A percentile compares a stretch with the other conserved stretches of the same genome.
Evolutionary conservation across 1,140 invertebrate species (phyloP).

Genomic region (Hycleus phaleratus): DNA sequence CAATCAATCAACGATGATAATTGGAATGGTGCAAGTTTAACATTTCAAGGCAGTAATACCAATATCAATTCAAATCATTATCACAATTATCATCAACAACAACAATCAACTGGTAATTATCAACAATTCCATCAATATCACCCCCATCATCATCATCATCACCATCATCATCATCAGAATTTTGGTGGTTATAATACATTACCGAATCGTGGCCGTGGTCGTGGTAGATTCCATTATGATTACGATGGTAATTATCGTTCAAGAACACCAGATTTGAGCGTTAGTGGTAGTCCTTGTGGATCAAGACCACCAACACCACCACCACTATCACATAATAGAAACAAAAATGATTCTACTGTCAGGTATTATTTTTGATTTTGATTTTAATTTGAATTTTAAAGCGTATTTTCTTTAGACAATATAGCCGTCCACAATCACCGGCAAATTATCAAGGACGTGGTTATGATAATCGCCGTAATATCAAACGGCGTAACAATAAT

Average conservation of each 20-base stretch:
- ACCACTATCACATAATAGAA: not conserved
- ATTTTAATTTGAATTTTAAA: constrained; percentile 7
- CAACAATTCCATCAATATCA: constrained; percentile 5
- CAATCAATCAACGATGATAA: constrained; percentile 19
- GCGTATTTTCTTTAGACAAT: not conserved
- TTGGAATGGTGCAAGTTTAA: constrained; percentile 46
- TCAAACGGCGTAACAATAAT: not conserved
- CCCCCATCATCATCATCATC: constrained; percentile 13
- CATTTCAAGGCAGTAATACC: constrained; percentile 38
- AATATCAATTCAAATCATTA: constrained; percentile 19
- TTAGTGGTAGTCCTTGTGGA: constrained; percentile 25
- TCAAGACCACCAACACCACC: constrained; percentile 40
- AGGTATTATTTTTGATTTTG: no score
- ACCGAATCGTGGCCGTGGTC: constrained; percentile 43
- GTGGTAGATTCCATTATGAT: constrained; percentile 45
- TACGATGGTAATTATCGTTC: constrained; percentile 37
- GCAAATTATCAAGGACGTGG: constrained; percentile 1
- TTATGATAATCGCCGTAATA: constrained; percentile 4
- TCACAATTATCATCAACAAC: not conserved
- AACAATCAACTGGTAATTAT: constrained; percentile 13
- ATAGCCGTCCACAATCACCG: constrained; percentile 24
- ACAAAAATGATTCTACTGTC: no score
- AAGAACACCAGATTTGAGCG: constrained; percentile 43
- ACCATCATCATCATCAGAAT: constrained; percentile 4
- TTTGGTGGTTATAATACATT: constrained; percentile 44